phyloP scores from a whole-genome alignment of 1,140 invertebrate species.

The Nephila pilipes region DNA sequence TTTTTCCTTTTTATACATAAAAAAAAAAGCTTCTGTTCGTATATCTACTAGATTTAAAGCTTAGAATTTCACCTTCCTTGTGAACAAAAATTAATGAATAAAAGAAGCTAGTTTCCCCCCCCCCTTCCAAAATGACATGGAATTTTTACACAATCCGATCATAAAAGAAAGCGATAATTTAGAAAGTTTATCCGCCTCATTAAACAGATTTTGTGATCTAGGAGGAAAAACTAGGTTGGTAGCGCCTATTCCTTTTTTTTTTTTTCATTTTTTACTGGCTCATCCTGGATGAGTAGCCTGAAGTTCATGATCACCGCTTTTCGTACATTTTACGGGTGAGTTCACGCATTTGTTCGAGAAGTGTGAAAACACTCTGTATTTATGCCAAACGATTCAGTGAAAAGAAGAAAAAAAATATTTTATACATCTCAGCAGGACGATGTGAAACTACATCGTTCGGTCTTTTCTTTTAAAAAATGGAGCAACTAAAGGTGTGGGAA shows the following conservation, averaged over 20 bases:
- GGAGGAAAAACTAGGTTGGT: background rate
- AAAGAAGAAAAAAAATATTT: background rate
- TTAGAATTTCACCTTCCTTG: background rate
- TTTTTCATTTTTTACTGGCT: background rate
- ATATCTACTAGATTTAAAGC: too few species aligned
- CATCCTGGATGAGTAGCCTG: slow-evolving; percentile 22
- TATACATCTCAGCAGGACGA: background rate
- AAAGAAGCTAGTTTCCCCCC: background rate
- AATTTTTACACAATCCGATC: background rate
- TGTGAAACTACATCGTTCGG: background rate
- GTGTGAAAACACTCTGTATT: background rate
- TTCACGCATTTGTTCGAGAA: background rate
- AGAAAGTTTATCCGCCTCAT: slow-evolving; percentile 7
- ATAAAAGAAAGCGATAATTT: background rate
- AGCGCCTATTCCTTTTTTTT: background rate
- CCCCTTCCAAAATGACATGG: background rate
- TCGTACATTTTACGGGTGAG: background rate
- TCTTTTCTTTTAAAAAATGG: background rate
- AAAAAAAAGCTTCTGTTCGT: too few species aligned
- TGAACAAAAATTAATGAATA: background rate
- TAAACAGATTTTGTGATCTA: background rate
- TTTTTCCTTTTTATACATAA: too few species aligned
- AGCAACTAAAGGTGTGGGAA: background rate
- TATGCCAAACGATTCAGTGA: background rate
- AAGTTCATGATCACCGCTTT: slow-evolving; percentile 11